Conservation (phyloP, 2,888 invertebrate species). For the Leptinotarsa rubiginosa region DNA sequence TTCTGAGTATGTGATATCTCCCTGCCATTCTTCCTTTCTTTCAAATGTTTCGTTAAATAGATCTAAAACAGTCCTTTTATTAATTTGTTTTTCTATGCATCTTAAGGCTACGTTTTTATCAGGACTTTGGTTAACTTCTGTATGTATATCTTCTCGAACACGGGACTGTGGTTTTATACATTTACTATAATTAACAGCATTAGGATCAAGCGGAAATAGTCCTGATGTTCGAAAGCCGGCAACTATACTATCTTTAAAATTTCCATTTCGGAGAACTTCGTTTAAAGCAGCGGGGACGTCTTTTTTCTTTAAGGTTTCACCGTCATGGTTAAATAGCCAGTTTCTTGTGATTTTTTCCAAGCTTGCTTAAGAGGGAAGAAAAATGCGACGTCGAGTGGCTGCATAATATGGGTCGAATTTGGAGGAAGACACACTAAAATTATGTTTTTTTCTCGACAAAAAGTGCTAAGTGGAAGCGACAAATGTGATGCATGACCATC, state of each 20-base stretch:
- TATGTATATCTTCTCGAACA: background rate
- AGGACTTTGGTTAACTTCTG: background rate
- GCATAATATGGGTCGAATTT: background rate
- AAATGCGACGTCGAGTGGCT: background rate
- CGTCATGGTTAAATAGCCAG: background rate
- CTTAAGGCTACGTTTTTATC: background rate
- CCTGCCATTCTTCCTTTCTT: slow-evolving; percentile 13
- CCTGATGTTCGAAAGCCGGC: background rate
- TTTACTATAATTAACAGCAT: background rate
- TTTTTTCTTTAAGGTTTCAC: background rate
- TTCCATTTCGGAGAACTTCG: slow-evolving; percentile 1
- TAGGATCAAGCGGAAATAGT: background rate
- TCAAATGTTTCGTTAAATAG: no score
- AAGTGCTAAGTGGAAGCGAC: background rate
- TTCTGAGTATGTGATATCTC: slow-evolving; percentile 10
- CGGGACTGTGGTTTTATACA: background rate
- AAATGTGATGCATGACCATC: background rate
- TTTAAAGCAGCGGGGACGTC: background rate
- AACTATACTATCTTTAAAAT: background rate
- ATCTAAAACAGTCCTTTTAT: no score
- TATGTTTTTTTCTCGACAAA: background rate
- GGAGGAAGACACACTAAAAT: background rate
- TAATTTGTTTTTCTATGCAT: background rate
- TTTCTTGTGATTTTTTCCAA: background rate
- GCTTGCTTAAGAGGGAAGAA: background rate